Evolutionary conservation across 2,113 vertebrate genomes (phyloP).

Genomic region (Coptodon rendalli): DNA sequence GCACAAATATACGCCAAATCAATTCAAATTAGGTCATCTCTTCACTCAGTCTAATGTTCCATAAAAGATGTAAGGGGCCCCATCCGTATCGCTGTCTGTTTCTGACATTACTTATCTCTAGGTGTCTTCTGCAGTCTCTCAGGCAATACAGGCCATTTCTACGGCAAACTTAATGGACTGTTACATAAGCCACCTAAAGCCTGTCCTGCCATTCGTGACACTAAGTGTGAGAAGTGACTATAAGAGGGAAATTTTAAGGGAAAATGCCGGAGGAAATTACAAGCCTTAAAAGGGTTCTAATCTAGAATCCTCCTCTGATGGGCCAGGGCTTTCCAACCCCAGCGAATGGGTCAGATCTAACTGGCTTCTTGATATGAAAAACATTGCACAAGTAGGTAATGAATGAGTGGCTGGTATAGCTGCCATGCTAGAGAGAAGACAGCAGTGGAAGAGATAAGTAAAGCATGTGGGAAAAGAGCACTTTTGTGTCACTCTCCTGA

Average conservation of each 20-base stretch:
- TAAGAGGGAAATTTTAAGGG: constrained; percentile 17
- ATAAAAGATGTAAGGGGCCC: constrained; percentile 62
- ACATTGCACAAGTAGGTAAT: background rate
- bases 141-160: constrained; percentile 44
- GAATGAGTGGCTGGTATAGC: background rate
- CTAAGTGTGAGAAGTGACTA: constrained; percentile 35
- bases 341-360: constrained; percentile 1
- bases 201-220: constrained; percentile 38
- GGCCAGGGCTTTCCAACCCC: background rate
- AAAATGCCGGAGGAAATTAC: constrained; percentile 43
- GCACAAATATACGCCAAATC: constrained; percentile 51
- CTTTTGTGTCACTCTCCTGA: background rate
- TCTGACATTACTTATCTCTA: constrained; percentile 56
- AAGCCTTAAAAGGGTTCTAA: constrained; percentile 38
- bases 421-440: background rate
- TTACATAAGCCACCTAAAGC: constrained; percentile 60
- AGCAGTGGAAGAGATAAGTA: background rate
- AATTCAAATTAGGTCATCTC: constrained; percentile 66
- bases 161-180: constrained; percentile 56
- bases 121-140: constrained; percentile 54
- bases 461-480: background rate
- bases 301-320: background rate
- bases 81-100: constrained; percentile 51
- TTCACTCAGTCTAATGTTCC: constrained; percentile 63
- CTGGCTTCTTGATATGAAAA: background rate